A percentile compares a stretch with the other conserved stretches of the same genome.
These are phyloP conservation scores for Anser brachyrhynchus DNA, from an alignment of 2,113 vertebrate genomes.

Conservation along the genomic window DNA sequence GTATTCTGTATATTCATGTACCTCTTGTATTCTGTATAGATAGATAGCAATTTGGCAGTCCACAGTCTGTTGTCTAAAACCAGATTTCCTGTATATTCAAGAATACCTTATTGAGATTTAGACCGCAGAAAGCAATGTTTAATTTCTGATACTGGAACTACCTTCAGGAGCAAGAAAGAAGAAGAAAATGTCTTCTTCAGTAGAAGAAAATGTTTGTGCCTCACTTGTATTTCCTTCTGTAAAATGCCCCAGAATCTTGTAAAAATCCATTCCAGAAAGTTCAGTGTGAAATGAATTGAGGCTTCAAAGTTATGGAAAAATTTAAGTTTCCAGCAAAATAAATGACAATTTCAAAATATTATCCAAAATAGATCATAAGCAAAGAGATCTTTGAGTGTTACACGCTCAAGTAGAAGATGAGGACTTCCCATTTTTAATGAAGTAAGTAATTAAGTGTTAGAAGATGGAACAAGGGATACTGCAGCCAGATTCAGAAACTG, in stretches of 20 bases:
- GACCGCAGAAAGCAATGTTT: not conserved
- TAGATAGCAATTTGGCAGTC: not conserved
- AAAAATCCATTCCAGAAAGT: not conserved
- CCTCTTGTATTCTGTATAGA: not conserved
- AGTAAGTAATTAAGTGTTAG: not conserved
- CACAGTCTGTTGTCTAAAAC: not conserved
- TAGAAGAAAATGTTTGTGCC: not conserved
- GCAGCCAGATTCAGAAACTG: not conserved
- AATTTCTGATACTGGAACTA: not conserved
- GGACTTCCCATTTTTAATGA: not conserved
- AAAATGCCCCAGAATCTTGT: not conserved
- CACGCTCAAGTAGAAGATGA: not conserved
- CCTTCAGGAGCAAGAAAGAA: not conserved
- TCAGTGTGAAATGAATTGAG: not conserved
- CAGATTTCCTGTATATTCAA: not conserved
- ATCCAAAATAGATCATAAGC: not conserved
- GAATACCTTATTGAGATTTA: not conserved
- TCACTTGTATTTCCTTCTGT: not conserved
- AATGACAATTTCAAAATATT: not conserved
- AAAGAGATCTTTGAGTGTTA: not conserved
- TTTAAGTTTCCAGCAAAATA: not conserved
- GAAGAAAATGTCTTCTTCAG: no score
- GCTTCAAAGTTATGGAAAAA: not conserved
- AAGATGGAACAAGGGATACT: not conserved
- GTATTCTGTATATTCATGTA: no score